Conservation (phyloP, 2,888 invertebrate genomes). For the Prosopocoilus inquinatus region DNA sequence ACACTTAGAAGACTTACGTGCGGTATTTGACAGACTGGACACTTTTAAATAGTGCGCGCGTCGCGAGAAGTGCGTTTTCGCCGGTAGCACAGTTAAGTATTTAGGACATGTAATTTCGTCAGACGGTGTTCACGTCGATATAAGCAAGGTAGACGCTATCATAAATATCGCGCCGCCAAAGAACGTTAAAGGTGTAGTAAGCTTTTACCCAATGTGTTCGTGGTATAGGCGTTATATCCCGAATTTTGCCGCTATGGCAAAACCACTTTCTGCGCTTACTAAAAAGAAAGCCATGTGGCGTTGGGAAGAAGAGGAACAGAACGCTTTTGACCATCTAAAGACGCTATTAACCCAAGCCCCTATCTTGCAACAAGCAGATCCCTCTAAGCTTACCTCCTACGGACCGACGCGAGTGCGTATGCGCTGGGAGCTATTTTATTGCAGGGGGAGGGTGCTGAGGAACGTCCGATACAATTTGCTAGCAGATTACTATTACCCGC, state of each 20-base stretch:
- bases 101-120: constrained; percentile 24
- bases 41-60: constrained; percentile 24
- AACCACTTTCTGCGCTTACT: constrained; percentile 18
- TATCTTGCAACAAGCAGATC: too few relatives aligned
- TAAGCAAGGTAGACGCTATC: constrained; percentile 17
- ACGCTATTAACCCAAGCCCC: too few relatives aligned
- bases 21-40: constrained; percentile 21
- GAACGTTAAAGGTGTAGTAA: constrained; percentile 13
- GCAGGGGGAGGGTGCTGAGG: too few relatives aligned
- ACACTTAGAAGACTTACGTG: constrained; percentile 27
- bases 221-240: constrained; percentile 26
- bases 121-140: constrained; percentile 17
- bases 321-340: constrained; percentile 25
- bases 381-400: too few relatives aligned
- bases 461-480: too few relatives aligned
- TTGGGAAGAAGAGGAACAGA: constrained; percentile 21
- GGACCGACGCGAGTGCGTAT: too few relatives aligned
- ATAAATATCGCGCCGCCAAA: constrained; percentile 13
- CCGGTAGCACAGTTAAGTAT: constrained; percentile 20
- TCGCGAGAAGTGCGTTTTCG: constrained; percentile 29
- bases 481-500: too few relatives aligned
- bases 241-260: too few relatives aligned
- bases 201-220: constrained; percentile 21
- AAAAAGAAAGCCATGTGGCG: constrained; percentile 21
- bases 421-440: too few relatives aligned